Base-by-base conservation (phyloP, 2,797 vertebrate species). In the Gastrophryne carolinensis region DNA sequence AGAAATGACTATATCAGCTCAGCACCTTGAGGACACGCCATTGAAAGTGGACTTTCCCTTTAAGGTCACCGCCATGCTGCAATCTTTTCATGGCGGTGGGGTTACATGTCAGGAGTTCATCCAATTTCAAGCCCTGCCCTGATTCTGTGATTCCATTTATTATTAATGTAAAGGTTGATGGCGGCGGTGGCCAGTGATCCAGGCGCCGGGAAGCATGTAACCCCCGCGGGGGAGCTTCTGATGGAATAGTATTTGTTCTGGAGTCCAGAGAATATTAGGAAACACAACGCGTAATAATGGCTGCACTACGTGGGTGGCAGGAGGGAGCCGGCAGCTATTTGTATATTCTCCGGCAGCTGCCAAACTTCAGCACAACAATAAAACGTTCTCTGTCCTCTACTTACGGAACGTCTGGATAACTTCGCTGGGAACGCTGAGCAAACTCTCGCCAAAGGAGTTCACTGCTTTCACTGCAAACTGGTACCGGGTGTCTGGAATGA, bases 381-480 rank as follows among this genome's bases (percentile, higher is more conserved):
- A 10, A 39, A 13, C 56, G 15, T 47, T 73, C n/a, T 15, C 9
- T 26, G 19, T n/a, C 0, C 2, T 70, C 50, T 83, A 86, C 94
- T 96, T 86, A 98, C 96, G 81, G 5, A 92, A 88, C 0, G 95
- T 99, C 79, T 84, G 89, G 75, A 94, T 78, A 0, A 90, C 66
- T 4, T 84, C 86, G 0, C 95, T 99, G 4, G 94, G 90, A 53
- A 75, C 21, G 50, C 97, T 97, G 68, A 91, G 90, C 0, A 88
- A 84, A 76, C 97, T 96, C 24, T 88, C 81, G 58, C 95, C 97
- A 0, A 93, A 90, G 24, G 83, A 52, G 75, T 96, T 99, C 53
- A 90, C 85, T 0, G 96, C 93, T 83, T 92, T 88, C 68, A 98
- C 82, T 0, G 95, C 89, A 86, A 99, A 99, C 88, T 94, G 96